Evolutionary conservation across 2,113 vertebrate genomes (phyloP).

Genomic region (Carassius auratus): DNA sequence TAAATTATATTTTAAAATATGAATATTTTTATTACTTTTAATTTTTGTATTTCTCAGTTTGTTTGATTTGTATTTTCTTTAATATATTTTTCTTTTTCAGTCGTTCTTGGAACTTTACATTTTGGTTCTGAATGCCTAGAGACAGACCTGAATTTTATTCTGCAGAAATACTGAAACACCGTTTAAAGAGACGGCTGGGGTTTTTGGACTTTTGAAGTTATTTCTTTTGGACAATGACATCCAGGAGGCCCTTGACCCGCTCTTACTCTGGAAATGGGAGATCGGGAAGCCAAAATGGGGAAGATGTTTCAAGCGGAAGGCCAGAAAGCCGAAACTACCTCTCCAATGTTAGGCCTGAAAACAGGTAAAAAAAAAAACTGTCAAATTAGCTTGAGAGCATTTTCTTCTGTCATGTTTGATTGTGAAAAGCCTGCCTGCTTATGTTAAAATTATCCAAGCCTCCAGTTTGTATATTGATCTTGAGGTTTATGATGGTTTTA

Average conservation of each 20-base stretch:
- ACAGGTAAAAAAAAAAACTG: slow-evolving; percentile 77
- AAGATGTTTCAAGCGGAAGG: slow-evolving; percentile 73
- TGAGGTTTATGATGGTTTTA: not conserved
- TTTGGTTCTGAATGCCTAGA: slow-evolving; percentile 51
- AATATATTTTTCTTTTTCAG: slow-evolving; percentile 50
- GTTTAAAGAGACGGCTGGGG: slow-evolving; percentile 22
- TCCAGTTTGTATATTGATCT: not conserved
- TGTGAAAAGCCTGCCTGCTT: not conserved
- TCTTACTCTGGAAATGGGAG: slow-evolving; percentile 77
- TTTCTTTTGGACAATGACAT: slow-evolving; percentile 79
- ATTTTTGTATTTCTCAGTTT: not conserved
- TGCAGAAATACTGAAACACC: slow-evolving; percentile 7
- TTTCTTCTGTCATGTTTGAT: not conserved
- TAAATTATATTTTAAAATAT: not conserved
- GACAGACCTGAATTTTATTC: slow-evolving; percentile 47
- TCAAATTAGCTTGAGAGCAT: too few species aligned
- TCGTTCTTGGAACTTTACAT: slow-evolving; percentile 53
- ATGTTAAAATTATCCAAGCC: not conserved
- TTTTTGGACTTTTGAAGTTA: slow-evolving; percentile 52
- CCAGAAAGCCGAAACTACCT: slow-evolving; percentile 85
- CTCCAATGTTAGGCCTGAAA: slow-evolving; percentile 86
- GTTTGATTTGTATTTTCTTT: slow-evolving; percentile 37
- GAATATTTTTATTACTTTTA: not conserved
- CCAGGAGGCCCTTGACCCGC: slow-evolving; percentile 77
- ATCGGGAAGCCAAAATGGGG: slow-evolving; percentile 72